Percentiles rank a stretch among this genome's conserved stretches.
phyloP scores from a whole-genome alignment of 2,888 invertebrate species.

The Lycophotia porphyrea region DNA sequence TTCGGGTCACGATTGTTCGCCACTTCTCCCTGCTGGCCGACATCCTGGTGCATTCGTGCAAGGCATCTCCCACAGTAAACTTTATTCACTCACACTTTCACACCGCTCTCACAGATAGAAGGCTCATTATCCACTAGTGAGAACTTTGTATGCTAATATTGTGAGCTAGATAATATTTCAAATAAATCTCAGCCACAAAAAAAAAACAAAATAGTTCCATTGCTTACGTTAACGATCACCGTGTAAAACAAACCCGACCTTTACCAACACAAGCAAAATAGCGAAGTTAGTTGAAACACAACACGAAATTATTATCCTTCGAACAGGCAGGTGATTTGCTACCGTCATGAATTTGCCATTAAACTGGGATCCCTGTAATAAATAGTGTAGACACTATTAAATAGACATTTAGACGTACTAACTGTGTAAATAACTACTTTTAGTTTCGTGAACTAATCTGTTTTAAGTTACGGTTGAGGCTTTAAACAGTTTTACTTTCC shows the following conservation, averaged over 20 bases:
- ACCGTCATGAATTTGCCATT: conserved; percentile 47
- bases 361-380: conserved; percentile 41
- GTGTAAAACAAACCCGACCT: conserved; percentile 26
- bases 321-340: conserved; percentile 48
- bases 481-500: conserved; percentile 17
- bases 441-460: conserved; percentile 48
- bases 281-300: conserved; percentile 27
- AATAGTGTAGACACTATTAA: conserved; percentile 54
- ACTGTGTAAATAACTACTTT: conserved; percentile 45
- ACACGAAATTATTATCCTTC: conserved; percentile 33
- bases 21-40: background rate
- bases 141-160: background rate
- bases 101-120: background rate
- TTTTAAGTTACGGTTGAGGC: conserved; percentile 30
- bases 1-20: background rate
- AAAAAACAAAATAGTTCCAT: background rate
- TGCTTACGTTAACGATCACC: conserved; percentile 16
- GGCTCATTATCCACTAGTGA: background rate
- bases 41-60: background rate
- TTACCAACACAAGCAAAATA: conserved; percentile 11
- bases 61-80: background rate
- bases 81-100: background rate
- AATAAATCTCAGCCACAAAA: background rate
- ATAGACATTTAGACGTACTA: conserved; percentile 53
- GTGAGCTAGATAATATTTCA: background rate